Conservation (phyloP, 2,797 vertebrate species). For the Natrix natrix region DNA sequence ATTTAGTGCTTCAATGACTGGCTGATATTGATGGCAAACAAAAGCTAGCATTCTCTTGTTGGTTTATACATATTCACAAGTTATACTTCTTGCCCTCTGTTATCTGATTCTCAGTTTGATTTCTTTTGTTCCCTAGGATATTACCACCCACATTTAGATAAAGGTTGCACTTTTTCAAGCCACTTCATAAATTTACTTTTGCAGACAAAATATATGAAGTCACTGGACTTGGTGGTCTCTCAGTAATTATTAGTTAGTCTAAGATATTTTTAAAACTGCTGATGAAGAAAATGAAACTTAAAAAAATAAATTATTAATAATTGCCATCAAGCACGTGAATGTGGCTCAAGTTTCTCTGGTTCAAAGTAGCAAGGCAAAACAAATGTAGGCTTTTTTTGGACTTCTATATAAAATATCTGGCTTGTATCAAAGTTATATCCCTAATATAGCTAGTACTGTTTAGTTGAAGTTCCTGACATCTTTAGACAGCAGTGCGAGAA, state of each 20-base stretch:
- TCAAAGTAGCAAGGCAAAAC: not conserved
- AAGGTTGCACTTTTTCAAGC: not conserved
- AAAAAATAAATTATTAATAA: not conserved
- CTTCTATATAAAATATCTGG: not conserved
- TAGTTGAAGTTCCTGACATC: not conserved
- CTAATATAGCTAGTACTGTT: not conserved
- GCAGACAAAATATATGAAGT: not conserved
- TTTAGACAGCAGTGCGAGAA: not conserved
- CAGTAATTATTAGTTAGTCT: not conserved
- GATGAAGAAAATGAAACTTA: not conserved
- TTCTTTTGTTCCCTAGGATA: not conserved
- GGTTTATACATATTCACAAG: not conserved
- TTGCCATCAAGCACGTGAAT: not conserved
- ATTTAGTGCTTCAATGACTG: not conserved
- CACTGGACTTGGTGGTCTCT: not conserved
- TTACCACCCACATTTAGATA: not conserved
- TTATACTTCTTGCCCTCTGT: not conserved
- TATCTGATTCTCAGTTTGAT: not conserved
- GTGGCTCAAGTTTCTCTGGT: not conserved
- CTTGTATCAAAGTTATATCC: not conserved
- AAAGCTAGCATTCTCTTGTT: not conserved
- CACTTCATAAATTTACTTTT: not conserved
- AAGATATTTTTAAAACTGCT: not conserved
- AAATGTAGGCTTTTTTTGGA: not conserved
- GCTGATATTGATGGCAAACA: not conserved